Percentiles rank a stretch among this genome's conserved stretches.
Conservation (phyloP, 2,113 vertebrate genomes). For the Bujurquina vittata region DNA sequence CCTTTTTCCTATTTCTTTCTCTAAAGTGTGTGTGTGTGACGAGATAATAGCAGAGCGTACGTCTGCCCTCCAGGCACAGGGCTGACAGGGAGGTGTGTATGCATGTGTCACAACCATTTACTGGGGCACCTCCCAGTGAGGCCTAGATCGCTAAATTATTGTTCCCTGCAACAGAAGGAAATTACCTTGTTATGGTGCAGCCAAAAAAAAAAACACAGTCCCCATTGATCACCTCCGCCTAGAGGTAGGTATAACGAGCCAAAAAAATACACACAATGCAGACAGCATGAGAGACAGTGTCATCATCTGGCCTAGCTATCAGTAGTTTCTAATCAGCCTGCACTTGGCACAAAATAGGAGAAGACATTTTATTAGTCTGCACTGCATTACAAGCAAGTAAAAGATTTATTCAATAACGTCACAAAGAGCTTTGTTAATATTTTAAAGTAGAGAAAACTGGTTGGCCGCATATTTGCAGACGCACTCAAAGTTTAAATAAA, state of each 20-base stretch:
- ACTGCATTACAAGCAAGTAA: slow-evolving; percentile 2
- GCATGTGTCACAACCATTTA: slow-evolving; percentile 49
- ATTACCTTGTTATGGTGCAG: slow-evolving; percentile 75
- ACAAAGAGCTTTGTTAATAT: background rate
- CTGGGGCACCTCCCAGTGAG: slow-evolving; percentile 58
- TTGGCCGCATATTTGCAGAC: background rate
- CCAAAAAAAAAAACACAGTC: slow-evolving; percentile 19
- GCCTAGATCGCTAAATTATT: slow-evolving; percentile 60
- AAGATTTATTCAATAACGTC: background rate
- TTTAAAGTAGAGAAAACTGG: slow-evolving; percentile 12
- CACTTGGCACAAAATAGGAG: slow-evolving; percentile 28
- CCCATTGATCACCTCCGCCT: slow-evolving; percentile 27
- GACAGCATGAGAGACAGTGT: background rate
- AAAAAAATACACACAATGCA: slow-evolving; percentile 6
- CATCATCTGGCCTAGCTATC: slow-evolving; percentile 44
- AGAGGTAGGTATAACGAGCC: slow-evolving; percentile 36
- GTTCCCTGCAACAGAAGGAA: slow-evolving; percentile 72
- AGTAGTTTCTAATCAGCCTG: slow-evolving; percentile 35
- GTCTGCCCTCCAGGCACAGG: slow-evolving; percentile 67
- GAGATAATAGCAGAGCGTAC: slow-evolving; percentile 75
- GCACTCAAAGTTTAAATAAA: background rate
- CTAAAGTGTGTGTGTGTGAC: slow-evolving; percentile 38
- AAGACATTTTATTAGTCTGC: slow-evolving; percentile 7
- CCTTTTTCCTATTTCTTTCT: slow-evolving; percentile 37
- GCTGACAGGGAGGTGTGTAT: slow-evolving; percentile 65